Base-by-base conservation (phyloP, 1,140 invertebrate genomes). In the Araneus ventricosus region DNA sequence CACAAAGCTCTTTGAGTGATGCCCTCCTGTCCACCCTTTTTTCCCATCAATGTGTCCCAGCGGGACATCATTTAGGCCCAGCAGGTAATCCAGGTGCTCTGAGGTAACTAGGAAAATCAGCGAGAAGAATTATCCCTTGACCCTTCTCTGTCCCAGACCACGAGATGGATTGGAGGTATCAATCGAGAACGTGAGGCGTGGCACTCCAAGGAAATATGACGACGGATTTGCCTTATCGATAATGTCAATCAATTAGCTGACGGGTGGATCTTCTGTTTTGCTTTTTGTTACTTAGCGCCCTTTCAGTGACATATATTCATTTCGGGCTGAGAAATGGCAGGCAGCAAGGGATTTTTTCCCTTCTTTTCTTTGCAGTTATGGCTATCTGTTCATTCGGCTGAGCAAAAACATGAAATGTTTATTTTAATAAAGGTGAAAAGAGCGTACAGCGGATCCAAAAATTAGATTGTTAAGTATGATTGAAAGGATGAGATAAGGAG, bases 141-240 rank as follows among this genome's bases (percentile, higher is more conserved):
- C 87, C 87, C 41, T 10, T 45, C 63, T 63, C 10, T n/a, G n/a
- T 20, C 41, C 22, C 34, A 67, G 79, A 41, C 45, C 45, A 41
- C 39, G 24, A 39, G 14, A 45, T 75, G 88, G 63, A 90, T 45
- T 91, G 89, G 82, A 57, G 37, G 80, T 61, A 84, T 63, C 79
- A 84, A 57, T 91, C 30, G 45, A 80, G 41, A 52, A n/a, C n/a
- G 24, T 17, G 45, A 57, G 88, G 75, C 61, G 86, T 63, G 59
- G 61, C 61, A 4, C 34, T 63, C 41, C 27, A 14, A 70, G 45
- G 88, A 88, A 88, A 70, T 88, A 88, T 88, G 87, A 70, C 30
- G 86, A 88, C 70, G 63, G 67, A 34, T 63, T 84, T 91, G 82
- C 39, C 79, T 91, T 91, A 91, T 91, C 89, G 89, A 91, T 63